Conservation (phyloP, 2,888 invertebrate genomes). For the Epistrophella euchroma region DNA sequence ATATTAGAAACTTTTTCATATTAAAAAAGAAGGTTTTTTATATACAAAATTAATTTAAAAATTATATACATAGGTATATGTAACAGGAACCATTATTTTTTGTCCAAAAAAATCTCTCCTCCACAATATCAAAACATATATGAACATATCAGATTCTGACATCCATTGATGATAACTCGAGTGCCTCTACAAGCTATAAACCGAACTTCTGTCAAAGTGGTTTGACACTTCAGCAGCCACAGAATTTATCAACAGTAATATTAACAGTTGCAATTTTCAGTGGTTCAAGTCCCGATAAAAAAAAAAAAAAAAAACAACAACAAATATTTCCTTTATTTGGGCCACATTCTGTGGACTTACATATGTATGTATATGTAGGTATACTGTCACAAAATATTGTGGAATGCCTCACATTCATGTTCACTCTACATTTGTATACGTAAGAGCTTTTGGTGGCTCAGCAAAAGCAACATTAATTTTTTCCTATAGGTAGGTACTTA, state of each 20-base stretch:
- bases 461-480: constrained; percentile 18
- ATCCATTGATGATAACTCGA: not conserved
- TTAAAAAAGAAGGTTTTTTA: too few relatives aligned
- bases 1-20: too few relatives aligned
- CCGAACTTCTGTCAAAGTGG: constrained; percentile 40
- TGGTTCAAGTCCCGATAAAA: not conserved
- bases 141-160: not conserved
- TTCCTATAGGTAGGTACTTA: too few relatives aligned
- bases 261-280: not conserved
- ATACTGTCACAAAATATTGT: constrained; percentile 5
- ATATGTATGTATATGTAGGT: too few relatives aligned
- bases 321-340: not conserved
- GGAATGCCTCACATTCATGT: not conserved
- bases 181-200: not conserved
- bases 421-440: not conserved
- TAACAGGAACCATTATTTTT: too few relatives aligned
- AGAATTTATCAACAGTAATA: constrained; percentile 4
- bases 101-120: too few relatives aligned
- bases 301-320: constrained; percentile 20
- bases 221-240: constrained; percentile 51
- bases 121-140: not conserved
- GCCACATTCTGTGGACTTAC: not conserved
- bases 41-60: too few relatives aligned
- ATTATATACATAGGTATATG: too few relatives aligned
- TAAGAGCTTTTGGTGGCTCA: not conserved